Conservation (phyloP, 2,888 invertebrate genomes). For the Epirrita christyi region DNA sequence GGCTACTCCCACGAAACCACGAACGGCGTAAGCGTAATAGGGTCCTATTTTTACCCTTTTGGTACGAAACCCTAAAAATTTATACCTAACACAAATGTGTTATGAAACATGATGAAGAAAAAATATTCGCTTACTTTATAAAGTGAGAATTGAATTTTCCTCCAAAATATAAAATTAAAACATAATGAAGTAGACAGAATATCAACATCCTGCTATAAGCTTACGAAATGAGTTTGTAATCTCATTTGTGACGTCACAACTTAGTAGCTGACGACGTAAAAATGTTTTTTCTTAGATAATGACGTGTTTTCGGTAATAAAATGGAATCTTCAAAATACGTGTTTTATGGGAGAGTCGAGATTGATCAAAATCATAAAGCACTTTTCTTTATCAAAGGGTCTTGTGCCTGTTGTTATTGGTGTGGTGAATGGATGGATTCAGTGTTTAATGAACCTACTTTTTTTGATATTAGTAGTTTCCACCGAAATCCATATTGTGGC, state of each 20-base stretch:
- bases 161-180: conserved; percentile 17
- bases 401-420: too few relatives aligned
- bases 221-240: conserved; percentile 24
- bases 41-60: too few relatives aligned
- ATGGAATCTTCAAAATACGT: not conserved
- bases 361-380: too few relatives aligned
- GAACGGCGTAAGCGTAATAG: too few relatives aligned
- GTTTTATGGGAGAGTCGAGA: too few relatives aligned
- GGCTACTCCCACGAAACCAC: too few relatives aligned
- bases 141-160: conserved; percentile 7
- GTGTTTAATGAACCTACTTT: too few relatives aligned
- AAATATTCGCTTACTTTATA: not conserved
- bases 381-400: too few relatives aligned
- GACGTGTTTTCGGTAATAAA: not conserved
- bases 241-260: conserved; percentile 17
- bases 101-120: not conserved
- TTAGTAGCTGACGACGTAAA: conserved; percentile 1
- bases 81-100: too few relatives aligned
- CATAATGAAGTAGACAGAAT: conserved; percentile 12
- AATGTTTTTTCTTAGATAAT: not conserved
- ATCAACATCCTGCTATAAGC: conserved; percentile 12
- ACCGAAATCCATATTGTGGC: too few relatives aligned
- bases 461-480: too few relatives aligned
- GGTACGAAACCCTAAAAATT: not conserved
- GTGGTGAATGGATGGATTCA: too few relatives aligned